Percentiles rank a stretch among this genome's conserved stretches.
phyloP scores from a whole-genome alignment of 2,888 invertebrate genomes.

The Allolobophora icterica region DNA sequence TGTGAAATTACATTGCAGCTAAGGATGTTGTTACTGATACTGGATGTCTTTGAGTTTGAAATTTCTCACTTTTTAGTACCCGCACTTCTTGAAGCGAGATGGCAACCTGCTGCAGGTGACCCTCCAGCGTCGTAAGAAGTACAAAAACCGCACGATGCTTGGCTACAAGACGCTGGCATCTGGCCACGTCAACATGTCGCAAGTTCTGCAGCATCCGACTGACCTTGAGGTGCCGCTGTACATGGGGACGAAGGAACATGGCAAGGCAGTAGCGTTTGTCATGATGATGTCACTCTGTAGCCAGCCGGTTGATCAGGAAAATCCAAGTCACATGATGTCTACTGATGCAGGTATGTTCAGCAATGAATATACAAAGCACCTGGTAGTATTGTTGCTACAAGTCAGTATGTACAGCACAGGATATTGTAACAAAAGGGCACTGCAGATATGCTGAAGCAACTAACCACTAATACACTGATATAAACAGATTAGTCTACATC shows the following conservation, averaged over 20 bases:
- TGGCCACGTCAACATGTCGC: slow-evolving; percentile 76
- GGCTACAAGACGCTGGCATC: slow-evolving; percentile 97
- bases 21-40: too few relatives aligned
- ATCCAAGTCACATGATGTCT: slow-evolving; percentile 38
- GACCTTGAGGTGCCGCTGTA: slow-evolving; percentile 89
- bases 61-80: slow-evolving; percentile 74
- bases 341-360: slow-evolving; percentile 55
- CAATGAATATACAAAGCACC: neutral
- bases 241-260: slow-evolving; percentile 73
- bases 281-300: slow-evolving; percentile 86
- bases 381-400: neutral
- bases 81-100: slow-evolving; percentile 95
- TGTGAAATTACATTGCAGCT: too few relatives aligned
- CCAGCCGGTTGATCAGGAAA: slow-evolving; percentile 82
- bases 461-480: neutral
- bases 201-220: slow-evolving; percentile 85
- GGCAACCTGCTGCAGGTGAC: slow-evolving; percentile 93
- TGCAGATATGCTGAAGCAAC: neutral
- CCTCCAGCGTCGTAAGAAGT: slow-evolving; percentile 93
- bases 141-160: slow-evolving; percentile 95
- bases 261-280: slow-evolving; percentile 77
- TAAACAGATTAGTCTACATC: too few relatives aligned
- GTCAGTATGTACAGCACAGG: neutral
- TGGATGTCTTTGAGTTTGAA: neutral
- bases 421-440: neutral